Evolutionary conservation across 2,113 vertebrate species (phyloP), one percentile per base, ranked within the genome.

Genomic region (Sminthopsis crassicaudata): DNA sequence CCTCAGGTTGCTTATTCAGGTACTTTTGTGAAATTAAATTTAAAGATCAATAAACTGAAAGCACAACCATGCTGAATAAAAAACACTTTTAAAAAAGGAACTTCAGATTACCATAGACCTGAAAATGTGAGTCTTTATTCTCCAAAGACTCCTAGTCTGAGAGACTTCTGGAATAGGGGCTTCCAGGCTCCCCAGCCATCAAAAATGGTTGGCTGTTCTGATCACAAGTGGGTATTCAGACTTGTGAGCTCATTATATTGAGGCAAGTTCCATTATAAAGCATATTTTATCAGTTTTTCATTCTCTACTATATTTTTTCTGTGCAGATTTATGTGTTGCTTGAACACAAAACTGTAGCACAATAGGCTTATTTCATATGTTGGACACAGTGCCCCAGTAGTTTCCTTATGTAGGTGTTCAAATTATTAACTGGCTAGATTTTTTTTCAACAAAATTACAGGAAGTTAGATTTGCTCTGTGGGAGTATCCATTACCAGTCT

Each of bases 11-110:
- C n/a, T 84, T n/a, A 84, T 84, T 84, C n/a, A 42, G 67, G 19
- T 84, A 84, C 67, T 42, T 84, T 22, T 84, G 16, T 84, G 67
- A 84, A 84, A 84, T 84, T 42, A 84, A 84, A 84, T 84, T 84
- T 84, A 42, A 84, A 84, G n/a, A 84, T 84, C 67, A 84, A 84
- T 84, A 84, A 84, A 84, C n/a, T 84, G 67, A 42, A 84, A 84
- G 67, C 9, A 67, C 60, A 67, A 67, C 60, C 60, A 67, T 42
- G 19, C 67, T 42, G 67, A 42, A 84, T 84, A 84, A 84, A 84
- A 84, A 84, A 19, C 5, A 84, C 67, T 84, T 54, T 42, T 23
- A 84, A 42, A 60, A 36, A 84, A 84, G 22, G 36, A 42, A 84
- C 19, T 76, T 76, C 67, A n/a, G 95, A 53, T 42, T 94, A 42